These are phyloP conservation scores for Cephus runcator DNA, from an alignment of 2,888 invertebrate species.

Conservation along the genomic window DNA sequence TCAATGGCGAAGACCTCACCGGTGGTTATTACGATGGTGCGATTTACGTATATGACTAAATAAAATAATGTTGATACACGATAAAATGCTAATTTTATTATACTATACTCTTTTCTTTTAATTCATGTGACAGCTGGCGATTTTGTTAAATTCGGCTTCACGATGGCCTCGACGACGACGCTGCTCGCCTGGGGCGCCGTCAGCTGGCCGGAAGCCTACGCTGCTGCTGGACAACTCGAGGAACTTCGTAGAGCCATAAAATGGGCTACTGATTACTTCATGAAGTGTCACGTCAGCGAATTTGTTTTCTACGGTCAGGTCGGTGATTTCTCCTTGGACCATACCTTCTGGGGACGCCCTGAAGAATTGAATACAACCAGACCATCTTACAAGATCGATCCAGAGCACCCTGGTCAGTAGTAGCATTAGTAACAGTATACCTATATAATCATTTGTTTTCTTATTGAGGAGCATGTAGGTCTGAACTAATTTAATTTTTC, in stretches of 20 bases:
- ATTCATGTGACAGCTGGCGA: constrained; percentile 66
- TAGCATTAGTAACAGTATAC: background rate
- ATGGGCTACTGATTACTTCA: constrained; percentile 73
- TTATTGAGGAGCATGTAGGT: background rate
- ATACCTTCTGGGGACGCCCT: constrained; percentile 72
- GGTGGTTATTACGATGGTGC: constrained; percentile 72
- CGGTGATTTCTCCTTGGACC: constrained; percentile 70
- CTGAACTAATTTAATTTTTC: background rate
- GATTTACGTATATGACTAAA: constrained; percentile 11
- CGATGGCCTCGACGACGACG: constrained; percentile 69
- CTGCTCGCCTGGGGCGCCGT: constrained; percentile 69
- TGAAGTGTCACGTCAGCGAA: constrained; percentile 69
- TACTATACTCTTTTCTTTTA: background rate
- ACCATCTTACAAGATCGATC: constrained; percentile 70
- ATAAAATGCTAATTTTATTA: background rate
- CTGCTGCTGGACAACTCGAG: constrained; percentile 64
- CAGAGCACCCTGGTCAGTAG: constrained; percentile 66
- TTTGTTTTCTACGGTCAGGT: constrained; percentile 70
- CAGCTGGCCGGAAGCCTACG: constrained; percentile 67
- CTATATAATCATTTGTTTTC: background rate
- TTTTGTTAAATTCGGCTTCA: constrained; percentile 71
- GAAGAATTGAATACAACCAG: constrained; percentile 71
- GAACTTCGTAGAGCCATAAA: constrained; percentile 66
- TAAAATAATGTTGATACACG: constrained; percentile 7
- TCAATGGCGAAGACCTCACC: constrained; percentile 68